phyloP scores from a whole-genome alignment of 1,140 invertebrate species.

The Drosophila repleta region DNA sequence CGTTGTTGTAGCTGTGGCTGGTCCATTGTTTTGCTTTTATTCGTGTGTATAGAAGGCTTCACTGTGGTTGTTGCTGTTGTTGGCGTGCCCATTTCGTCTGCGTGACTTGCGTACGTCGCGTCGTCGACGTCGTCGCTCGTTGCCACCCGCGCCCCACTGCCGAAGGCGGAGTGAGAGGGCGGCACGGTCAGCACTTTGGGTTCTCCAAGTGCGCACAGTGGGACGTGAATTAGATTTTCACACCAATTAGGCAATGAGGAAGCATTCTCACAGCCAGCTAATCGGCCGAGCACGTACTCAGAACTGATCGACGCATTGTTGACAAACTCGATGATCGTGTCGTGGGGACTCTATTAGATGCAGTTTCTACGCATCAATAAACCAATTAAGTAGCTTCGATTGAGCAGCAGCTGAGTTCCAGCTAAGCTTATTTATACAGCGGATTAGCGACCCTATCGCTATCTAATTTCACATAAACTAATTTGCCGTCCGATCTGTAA shows the following conservation, averaged over 20 bases:
- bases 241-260: conserved; percentile 79
- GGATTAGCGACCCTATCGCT: neutral
- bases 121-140: neutral
- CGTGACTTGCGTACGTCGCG: conserved; percentile 68
- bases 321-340: conserved; percentile 49
- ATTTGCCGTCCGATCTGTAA: conserved; percentile 31
- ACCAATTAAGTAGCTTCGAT: conserved; percentile 1
- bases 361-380: conserved; percentile 9
- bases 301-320: conserved; percentile 40
- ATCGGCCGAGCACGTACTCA: conserved; percentile 61
- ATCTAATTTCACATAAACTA: neutral
- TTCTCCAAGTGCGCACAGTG: conserved; percentile 66
- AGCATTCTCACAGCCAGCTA: conserved; percentile 57
- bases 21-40: conserved; percentile 51
- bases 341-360: conserved; percentile 61
- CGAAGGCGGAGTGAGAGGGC: conserved; percentile 19
- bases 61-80: conserved; percentile 39
- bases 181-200: conserved; percentile 12
- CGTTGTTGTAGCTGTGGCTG: conserved; percentile 33
- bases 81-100: conserved; percentile 75
- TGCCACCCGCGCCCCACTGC: conserved; percentile 17
- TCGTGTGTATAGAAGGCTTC: conserved; percentile 39
- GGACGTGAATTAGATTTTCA: conserved; percentile 55
- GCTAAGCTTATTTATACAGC: too few species aligned
- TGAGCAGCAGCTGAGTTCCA: neutral